These are phyloP conservation scores for Cololabis saira DNA, from an alignment of 2,113 vertebrate genomes.

Conservation along the genomic window DNA sequence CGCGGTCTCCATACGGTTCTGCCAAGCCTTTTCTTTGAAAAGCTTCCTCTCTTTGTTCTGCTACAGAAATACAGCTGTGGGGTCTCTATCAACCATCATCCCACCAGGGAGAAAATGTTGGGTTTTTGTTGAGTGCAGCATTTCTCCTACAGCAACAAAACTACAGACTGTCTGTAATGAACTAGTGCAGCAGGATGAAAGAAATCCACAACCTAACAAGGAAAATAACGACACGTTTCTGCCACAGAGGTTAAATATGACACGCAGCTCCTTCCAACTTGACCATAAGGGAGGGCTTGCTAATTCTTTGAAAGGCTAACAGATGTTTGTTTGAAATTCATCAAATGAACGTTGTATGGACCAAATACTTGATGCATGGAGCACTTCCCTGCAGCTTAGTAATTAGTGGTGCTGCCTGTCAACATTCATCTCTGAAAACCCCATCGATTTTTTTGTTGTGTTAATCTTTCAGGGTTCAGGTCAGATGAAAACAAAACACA, in stretches of 20 bases:
- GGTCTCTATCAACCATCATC: conserved; percentile 27
- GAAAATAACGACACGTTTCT: conserved; percentile 26
- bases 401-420: conserved; percentile 16
- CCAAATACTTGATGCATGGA: conserved; percentile 30
- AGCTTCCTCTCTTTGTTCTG: conserved; percentile 18
- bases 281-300: neutral
- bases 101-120: conserved; percentile 30
- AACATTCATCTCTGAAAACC: too few species aligned
- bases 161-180: conserved; percentile 5
- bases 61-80: conserved; percentile 31
- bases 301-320: conserved; percentile 7
- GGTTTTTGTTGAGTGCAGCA: conserved; percentile 23
- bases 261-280: conserved; percentile 37
- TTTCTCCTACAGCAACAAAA: too few species aligned
- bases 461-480: neutral
- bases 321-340: conserved; percentile 44
- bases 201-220: conserved; percentile 12
- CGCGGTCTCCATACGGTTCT: too few species aligned
- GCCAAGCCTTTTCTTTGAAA: conserved; percentile 27
- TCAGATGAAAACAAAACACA: neutral
- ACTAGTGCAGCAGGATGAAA: neutral
- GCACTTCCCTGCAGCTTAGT: conserved; percentile 8
- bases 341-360: conserved; percentile 20
- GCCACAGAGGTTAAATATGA: conserved; percentile 25
- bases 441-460: conserved; percentile 21